Evolutionary conservation across 2,888 invertebrate genomes (phyloP), one percentile per base, ranked within the genome.

Genomic region (Eudemis profundana): DNA sequence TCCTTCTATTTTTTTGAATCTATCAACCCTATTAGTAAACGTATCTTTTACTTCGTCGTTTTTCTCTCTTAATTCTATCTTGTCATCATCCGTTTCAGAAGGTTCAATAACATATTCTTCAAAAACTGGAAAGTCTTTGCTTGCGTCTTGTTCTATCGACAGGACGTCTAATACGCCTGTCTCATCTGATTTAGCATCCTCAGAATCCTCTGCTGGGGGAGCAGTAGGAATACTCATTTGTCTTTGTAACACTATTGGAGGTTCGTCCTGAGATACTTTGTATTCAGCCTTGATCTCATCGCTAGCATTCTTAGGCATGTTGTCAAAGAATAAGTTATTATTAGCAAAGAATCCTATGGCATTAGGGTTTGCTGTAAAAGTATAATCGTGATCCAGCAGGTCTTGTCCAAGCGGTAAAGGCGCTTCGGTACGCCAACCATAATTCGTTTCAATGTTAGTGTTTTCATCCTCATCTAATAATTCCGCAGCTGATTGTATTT

Each of bases 131-230:
- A 89, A 92, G 59, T 90, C 90, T 68, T 86, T 84, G 60, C 85
- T 90, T 15, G 92, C 92, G 47, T 92, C 92, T 73, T 84, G 85
- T 72, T 92, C 92, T 70, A 92, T 92, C 3, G 85, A 89, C 53
- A 83, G 83, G 4, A 91, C 91, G 44, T 92, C 92, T 67, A 90
- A 71, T 23, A 72, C 73, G 15, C 89, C 86, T 36, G 83, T 82
- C 78, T 84, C 87, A 62, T 90, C 90, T 1, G 85, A 85, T 70
- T 87, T 88, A 0, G 75, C 72, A 65, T 89, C 88, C 19, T 70
- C 69, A 7, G 46, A 54, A 4, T 90, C 87, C 70, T 86, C 85
- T 0, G 73, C 80, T 0, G 85, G 84, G 0, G 88, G 87, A 8
- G 89, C 90, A 10, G 86, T 75, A 0, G 89, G 88, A 60, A 81